Percentiles rank a stretch among this genome's conserved stretches.
Evolutionary conservation across 2,797 vertebrate species (phyloP).

Genomic region (Chanos chanos): DNA sequence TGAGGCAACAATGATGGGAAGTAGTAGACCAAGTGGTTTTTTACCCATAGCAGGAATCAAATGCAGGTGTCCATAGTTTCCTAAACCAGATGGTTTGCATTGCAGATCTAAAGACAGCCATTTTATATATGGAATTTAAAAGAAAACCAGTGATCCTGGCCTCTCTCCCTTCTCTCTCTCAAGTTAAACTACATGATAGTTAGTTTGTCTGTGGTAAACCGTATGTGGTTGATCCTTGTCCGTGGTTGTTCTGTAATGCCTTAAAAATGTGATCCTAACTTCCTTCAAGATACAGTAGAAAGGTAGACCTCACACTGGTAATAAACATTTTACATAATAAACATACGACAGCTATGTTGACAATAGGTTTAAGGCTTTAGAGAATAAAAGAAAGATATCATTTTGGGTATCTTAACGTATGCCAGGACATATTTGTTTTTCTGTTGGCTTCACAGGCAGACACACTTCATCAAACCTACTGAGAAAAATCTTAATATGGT

Average conservation of each 20-base stretch:
- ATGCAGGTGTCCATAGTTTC: slow-evolving; percentile 52
- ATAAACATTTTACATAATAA: no score
- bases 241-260: no score
- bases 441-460: background rate
- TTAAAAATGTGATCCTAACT: background rate
- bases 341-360: no score
- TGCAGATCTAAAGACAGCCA: slow-evolving; percentile 7
- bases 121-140: slow-evolving; percentile 46
- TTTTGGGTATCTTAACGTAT: background rate
- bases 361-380: slow-evolving; percentile 6
- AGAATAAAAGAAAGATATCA: background rate
- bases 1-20: background rate
- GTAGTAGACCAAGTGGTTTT: slow-evolving; percentile 45
- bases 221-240: no score
- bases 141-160: slow-evolving; percentile 35
- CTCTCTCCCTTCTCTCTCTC: background rate
- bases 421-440: background rate
- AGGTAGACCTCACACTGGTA: no score
- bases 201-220: background rate
- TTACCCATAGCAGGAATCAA: slow-evolving; percentile 51
- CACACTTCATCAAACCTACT: background rate
- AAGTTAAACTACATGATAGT: background rate
- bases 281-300: background rate
- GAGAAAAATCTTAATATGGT: background rate
- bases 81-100: slow-evolving; percentile 42